Percentiles rank a stretch among this genome's conserved stretches.
Conservation (phyloP, 2,113 vertebrate species). For the Noctilio leporinus region DNA sequence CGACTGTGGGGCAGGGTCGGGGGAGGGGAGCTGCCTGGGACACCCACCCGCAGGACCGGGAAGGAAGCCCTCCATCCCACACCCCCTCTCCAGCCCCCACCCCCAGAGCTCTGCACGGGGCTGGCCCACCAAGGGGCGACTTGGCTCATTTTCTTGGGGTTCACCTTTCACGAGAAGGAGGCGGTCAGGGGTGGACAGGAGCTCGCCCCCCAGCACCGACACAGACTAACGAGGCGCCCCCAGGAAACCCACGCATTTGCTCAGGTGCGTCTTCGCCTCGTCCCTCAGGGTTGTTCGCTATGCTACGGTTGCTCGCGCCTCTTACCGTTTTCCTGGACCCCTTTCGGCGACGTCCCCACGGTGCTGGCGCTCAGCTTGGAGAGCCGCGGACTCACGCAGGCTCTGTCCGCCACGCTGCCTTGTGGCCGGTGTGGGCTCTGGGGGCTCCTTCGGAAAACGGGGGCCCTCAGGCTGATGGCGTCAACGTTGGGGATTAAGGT, state of each 20-base stretch:
- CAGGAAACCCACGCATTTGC: too few species aligned
- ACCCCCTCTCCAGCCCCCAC: background rate
- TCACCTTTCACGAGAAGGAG: background rate
- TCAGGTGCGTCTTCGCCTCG: accelerated
- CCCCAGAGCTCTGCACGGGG: accelerated
- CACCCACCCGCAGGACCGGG: background rate
- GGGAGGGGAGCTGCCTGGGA: background rate
- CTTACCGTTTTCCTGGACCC: too few species aligned
- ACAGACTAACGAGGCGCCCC: accelerated
- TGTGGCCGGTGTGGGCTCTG: too few species aligned
- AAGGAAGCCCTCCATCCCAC: background rate
- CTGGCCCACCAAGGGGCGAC: background rate
- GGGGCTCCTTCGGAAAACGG: background rate
- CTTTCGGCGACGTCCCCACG: too few species aligned
- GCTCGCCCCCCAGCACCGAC: accelerated
- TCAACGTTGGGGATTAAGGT: too few species aligned
- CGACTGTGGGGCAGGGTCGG: background rate
- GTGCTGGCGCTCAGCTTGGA: too few species aligned
- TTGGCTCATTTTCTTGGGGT: background rate
- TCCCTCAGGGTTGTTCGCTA: background rate
- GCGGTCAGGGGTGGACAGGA: accelerated
- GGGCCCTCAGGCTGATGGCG: background rate
- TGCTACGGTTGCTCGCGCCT: too few species aligned
- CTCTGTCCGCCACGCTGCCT: background rate
- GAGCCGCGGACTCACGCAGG: accelerated